These are phyloP conservation scores for Phaenicophaeus curvirostris DNA, from an alignment of 2,797 vertebrate genomes.

Conservation along the genomic window DNA sequence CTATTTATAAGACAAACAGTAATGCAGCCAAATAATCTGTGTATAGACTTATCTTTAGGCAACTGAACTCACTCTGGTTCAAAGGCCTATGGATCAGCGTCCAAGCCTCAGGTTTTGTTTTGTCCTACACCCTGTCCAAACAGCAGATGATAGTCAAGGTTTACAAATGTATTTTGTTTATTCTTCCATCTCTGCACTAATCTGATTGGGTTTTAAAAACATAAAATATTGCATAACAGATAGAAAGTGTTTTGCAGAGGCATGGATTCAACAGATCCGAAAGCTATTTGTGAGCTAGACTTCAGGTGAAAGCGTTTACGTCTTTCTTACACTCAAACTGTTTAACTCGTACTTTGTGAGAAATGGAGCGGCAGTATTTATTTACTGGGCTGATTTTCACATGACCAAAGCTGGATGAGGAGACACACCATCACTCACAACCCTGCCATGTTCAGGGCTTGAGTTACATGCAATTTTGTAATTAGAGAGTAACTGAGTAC, in stretches of 20 bases:
- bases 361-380: not conserved
- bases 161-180: not conserved
- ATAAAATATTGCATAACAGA: not conserved
- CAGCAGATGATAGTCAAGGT: not conserved
- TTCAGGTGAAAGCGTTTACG: not conserved
- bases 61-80: not conserved
- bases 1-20: not conserved
- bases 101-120: not conserved
- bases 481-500: not conserved
- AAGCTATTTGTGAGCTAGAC: not conserved
- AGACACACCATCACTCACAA: not conserved
- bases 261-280: not conserved
- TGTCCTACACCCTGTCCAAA: not conserved
- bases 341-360: not conserved
- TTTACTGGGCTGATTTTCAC: not conserved
- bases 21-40: not conserved
- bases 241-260: not conserved
- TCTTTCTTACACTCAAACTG: not conserved
- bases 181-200: not conserved
- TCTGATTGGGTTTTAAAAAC: not conserved
- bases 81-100: not conserved
- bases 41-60: not conserved
- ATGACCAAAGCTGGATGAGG: not conserved
- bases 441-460: accelerated
- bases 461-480: not conserved